Evolutionary conservation across 64 coral and sea anemone genomes (phyloP).

Genomic region (Actinia equina): DNA sequence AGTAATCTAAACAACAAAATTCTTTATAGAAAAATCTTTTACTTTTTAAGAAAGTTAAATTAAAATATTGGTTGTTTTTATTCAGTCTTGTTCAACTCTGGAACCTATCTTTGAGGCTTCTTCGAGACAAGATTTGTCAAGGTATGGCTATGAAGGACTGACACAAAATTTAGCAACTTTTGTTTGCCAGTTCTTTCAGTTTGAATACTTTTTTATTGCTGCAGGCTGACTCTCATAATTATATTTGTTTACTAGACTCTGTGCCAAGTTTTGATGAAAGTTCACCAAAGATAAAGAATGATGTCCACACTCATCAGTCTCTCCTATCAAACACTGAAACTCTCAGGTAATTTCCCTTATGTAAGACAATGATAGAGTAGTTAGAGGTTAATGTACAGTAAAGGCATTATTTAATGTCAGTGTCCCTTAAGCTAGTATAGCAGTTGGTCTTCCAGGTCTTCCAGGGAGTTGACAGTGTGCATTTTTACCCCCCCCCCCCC

Average conservation of each 20-base stretch:
- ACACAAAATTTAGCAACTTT: no score
- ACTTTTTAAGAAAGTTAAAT: background rate
- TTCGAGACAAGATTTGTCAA: conserved; percentile 45
- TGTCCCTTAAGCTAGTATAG: no score
- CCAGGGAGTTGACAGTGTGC: no score
- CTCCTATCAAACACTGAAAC: conserved; percentile 32
- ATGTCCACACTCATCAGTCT: conserved; percentile 42
- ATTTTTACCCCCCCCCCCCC: no score
- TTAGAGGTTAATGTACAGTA: no score
- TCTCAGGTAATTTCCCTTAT: conserved; percentile 16
- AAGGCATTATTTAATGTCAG: no score
- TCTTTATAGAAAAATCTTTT: no score
- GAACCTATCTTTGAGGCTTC: conserved; percentile 43
- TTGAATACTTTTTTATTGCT: background rate
- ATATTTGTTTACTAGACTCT: conserved; percentile 8
- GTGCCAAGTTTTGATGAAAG: conserved; percentile 46
- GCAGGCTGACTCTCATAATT: background rate
- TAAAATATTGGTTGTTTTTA: background rate
- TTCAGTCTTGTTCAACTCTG: conserved; percentile 60
- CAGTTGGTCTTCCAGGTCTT: no score
- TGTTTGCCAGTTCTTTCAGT: background rate
- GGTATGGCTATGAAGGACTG: background rate
- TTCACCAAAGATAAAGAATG: conserved; percentile 33
- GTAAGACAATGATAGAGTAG: no score
- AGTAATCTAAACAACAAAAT: no score